Evolutionary conservation across 2,113 vertebrate species (phyloP).

Genomic region (Thryonomys swinderianus): DNA sequence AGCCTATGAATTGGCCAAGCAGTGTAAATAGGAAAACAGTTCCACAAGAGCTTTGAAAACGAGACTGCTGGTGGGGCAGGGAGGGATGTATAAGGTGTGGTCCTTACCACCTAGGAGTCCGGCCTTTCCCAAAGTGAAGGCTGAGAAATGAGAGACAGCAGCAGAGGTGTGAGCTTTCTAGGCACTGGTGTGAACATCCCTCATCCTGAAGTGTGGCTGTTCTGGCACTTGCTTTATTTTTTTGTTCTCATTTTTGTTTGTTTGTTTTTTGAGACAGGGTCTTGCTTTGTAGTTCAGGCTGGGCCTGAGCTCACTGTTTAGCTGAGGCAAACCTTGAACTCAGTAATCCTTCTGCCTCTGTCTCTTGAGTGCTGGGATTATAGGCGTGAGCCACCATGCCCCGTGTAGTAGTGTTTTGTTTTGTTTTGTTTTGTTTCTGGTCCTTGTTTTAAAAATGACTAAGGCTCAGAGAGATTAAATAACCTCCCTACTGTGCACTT

Average conservation of each 20-base stretch:
- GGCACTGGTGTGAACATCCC: rapidly evolving
- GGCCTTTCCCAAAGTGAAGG: not conserved
- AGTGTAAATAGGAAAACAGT: not conserved
- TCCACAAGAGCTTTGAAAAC: not conserved
- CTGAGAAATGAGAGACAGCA: not conserved
- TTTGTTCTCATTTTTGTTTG: no score
- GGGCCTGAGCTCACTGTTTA: no score
- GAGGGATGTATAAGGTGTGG: not conserved
- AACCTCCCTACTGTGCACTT: not conserved
- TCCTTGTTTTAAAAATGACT: not conserved
- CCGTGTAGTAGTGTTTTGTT: no score
- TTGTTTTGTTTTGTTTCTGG: no score
- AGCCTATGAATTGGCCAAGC: not conserved
- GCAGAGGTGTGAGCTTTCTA: not conserved
- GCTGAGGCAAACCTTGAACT: no score
- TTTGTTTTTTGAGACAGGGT: no score
- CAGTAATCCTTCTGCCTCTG: no score
- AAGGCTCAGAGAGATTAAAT: not conserved
- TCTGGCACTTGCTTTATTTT: not conserved
- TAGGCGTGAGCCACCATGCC: no score
- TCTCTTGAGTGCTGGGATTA: no score
- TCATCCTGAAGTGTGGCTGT: not conserved
- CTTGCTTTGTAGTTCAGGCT: no score
- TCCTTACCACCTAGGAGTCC: not conserved
- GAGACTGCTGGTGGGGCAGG: not conserved